Evolutionary conservation across 2,888 invertebrate species (phyloP).

Genomic region (Caenorhabditis sp.): DNA sequence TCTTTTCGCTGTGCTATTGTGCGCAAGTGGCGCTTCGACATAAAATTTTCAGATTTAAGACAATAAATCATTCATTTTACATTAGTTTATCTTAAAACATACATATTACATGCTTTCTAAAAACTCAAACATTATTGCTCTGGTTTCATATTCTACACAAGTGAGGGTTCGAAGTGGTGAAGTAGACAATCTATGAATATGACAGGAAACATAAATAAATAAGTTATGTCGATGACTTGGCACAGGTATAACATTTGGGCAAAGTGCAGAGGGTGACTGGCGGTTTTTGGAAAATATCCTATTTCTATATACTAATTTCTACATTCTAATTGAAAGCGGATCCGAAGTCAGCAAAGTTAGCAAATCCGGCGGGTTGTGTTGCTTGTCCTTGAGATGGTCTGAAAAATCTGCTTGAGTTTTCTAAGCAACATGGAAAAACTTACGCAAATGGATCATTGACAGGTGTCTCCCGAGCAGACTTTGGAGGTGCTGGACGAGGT

Average conservation of each 20-base stretch:
- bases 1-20: conserved; percentile 36
- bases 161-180: conserved; percentile 26
- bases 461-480: conserved; percentile 69
- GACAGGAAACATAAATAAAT: conserved; percentile 10
- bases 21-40: not conserved
- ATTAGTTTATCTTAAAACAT: conserved; percentile 3
- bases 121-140: conserved; percentile 46
- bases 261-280: conserved; percentile 39
- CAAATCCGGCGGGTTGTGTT: conserved; percentile 68
- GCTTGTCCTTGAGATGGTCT: conserved; percentile 66
- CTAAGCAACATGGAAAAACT: conserved; percentile 18
- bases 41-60: not conserved
- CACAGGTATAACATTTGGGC: conserved; percentile 47
- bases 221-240: conserved; percentile 54
- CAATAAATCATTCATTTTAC: not conserved
- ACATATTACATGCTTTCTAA: conserved; percentile 40
- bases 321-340: conserved; percentile 65
- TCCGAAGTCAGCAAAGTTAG: conserved; percentile 77
- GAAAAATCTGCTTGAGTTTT: conserved; percentile 3
- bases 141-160: conserved; percentile 51
- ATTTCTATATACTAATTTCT: not conserved
- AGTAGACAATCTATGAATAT: conserved; percentile 24
- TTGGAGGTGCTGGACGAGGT: conserved; percentile 73
- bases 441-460: conserved; percentile 75
- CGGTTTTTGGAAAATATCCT: not conserved